A percentile compares a stretch with the other conserved stretches of the same genome.
Conservation (phyloP, 2,113 vertebrate genomes). For the Oryctolagus cuniculus region mOryCun1.1 NC_091433.1:30903001-30903500, state of each 20-base stretch:
- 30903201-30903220: not conserved
- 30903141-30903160: not conserved
- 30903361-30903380: not conserved
- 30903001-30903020: not conserved
- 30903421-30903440: not conserved
- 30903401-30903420: not conserved
- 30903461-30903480: not conserved
- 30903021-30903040: not conserved
- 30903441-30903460: not conserved
- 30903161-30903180: not conserved
- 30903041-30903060: not conserved
- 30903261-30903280: not conserved
- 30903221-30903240: not conserved
- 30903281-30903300: not conserved
- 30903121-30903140: not conserved
- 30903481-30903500: not conserved
- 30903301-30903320: not conserved
- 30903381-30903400: not conserved
- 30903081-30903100: not conserved
- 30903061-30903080: not conserved
- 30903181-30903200: not conserved
- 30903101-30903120: not conserved
- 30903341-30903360: constrained; percentile 5
- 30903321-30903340: not conserved
- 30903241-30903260: not conserved